Base-by-base conservation (phyloP, 2,113 vertebrate species). In the Athene noctua region DNA sequence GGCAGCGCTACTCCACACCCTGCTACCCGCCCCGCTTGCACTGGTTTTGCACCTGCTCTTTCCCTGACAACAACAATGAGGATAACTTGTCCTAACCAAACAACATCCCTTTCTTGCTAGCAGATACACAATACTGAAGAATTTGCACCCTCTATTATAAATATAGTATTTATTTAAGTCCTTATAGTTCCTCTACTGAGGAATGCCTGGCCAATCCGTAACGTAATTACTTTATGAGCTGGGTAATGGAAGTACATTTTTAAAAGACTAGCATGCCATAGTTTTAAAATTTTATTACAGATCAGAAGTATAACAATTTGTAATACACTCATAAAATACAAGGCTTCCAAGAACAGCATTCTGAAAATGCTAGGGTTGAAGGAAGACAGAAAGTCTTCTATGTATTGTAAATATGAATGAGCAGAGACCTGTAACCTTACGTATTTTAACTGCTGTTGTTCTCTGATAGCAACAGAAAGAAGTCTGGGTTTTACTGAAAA, bases 401-500 rank as follows among this genome's bases (percentile, higher is more conserved):
- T 29, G 65, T 65, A 65, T 30, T 32, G 27, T 58, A 79, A 47
- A 59, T 19, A 90, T 16, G 38, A 58, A 81, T 9, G 29, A 75
- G 40, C 17, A 68, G 34, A 93, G 58, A 86, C 55, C 65, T 68
- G 59, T 49, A 51, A 55, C 21, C 34, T n/a, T 68, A 49, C 36
- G 38, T 29, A 91, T 73, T 89, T 92, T 66, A 86, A 83, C 46
- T 79, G 58, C 42, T 65, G 65, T 70, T 72, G 55, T 80, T 58
- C 38, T 94, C 66, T 82, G 40, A 52, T 72, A 94, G 74, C 29
- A 77, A 86, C 3, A 92, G 29, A 92, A 68, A 68, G 46, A 65
- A 73, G 51, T 61, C 30, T 85, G 29, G 4, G 30, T 77, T 88
- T 88, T 81, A 87, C 70, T 92, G 61, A 77, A 95, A 95, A 96